Evolutionary conservation across 2,888 invertebrate species (phyloP).

Genomic region (Polymixis lichenea): DNA sequence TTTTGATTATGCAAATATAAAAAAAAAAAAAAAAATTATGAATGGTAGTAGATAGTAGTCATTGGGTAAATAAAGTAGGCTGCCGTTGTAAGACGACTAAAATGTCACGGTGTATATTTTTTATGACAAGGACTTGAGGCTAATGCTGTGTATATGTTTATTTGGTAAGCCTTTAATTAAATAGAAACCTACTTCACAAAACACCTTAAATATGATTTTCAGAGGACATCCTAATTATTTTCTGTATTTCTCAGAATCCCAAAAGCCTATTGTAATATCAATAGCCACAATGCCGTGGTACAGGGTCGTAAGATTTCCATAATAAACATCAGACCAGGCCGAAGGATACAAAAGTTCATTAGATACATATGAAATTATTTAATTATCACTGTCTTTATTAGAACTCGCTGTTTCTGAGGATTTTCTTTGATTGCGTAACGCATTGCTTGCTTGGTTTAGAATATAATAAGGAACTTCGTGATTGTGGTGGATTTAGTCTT

Average conservation of each 20-base stretch:
- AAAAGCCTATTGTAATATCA: slow-evolving; percentile 4
- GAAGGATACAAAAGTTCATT: slow-evolving; percentile 72
- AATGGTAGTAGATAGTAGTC: no score
- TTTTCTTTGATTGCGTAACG: slow-evolving; percentile 55
- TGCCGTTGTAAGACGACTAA: no score
- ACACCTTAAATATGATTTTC: neutral
- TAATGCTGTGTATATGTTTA: no score
- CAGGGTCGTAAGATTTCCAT: slow-evolving; percentile 64
- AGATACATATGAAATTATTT: slow-evolving; percentile 67
- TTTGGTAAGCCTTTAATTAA: no score
- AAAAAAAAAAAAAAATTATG: no score
- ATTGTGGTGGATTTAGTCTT: slow-evolving; percentile 6
- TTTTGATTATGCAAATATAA: no score
- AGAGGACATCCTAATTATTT: neutral
- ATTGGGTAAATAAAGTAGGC: no score
- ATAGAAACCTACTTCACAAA: no score
- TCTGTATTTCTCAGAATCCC: neutral
- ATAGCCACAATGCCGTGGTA: slow-evolving; percentile 50
- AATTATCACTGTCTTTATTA: slow-evolving; percentile 64
- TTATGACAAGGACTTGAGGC: no score
- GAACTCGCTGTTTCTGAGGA: slow-evolving; percentile 26
- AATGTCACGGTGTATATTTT: no score
- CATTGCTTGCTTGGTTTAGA: slow-evolving; percentile 35
- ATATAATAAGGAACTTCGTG: slow-evolving; percentile 22
- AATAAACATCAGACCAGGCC: slow-evolving; percentile 62